Percentiles rank a stretch among this genome's conserved stretches.
phyloP scores from a whole-genome alignment of 2,113 vertebrate species.

The Sebastes fasciatus region DNA sequence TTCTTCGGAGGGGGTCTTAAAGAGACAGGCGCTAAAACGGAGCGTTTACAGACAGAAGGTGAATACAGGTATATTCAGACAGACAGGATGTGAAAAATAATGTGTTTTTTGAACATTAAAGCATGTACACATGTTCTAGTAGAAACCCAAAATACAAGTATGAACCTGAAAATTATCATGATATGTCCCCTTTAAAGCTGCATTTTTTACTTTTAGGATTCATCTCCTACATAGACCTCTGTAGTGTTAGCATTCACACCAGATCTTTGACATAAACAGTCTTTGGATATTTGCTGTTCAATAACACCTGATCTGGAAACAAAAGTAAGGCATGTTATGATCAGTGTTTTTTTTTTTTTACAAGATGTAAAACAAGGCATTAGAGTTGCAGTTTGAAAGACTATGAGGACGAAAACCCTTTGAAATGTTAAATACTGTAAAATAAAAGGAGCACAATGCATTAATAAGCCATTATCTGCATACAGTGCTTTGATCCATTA shows the following conservation, averaged over 20 bases:
- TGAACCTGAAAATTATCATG: no score
- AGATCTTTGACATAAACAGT: not conserved
- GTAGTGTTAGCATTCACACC: not conserved
- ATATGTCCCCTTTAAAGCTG: no score
- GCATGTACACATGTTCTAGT: no score
- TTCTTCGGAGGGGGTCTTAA: no score
- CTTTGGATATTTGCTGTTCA: not conserved
- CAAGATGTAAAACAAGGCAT: conserved; percentile 6
- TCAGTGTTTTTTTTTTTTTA: not conserved
- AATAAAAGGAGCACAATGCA: conserved; percentile 12
- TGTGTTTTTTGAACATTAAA: no score
- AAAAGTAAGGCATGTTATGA: not conserved
- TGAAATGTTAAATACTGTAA: conserved; percentile 46
- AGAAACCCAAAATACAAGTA: no score
- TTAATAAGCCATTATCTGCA: conserved; percentile 56
- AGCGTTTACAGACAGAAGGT: no score
- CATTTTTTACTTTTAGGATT: no score
- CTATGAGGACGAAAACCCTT: conserved; percentile 24
- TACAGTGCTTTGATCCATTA: conserved; percentile 28
- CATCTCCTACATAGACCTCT: conserved; percentile 1
- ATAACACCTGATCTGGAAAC: conserved; percentile 4
- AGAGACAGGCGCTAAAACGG: no score
- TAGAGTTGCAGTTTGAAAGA: conserved; percentile 20
- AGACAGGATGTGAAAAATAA: no score
- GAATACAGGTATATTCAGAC: no score